A percentile compares a stretch with the other conserved stretches of the same genome.
Conservation (phyloP, 1,140 invertebrate genomes). For the Drosophila albomicans region DNA sequence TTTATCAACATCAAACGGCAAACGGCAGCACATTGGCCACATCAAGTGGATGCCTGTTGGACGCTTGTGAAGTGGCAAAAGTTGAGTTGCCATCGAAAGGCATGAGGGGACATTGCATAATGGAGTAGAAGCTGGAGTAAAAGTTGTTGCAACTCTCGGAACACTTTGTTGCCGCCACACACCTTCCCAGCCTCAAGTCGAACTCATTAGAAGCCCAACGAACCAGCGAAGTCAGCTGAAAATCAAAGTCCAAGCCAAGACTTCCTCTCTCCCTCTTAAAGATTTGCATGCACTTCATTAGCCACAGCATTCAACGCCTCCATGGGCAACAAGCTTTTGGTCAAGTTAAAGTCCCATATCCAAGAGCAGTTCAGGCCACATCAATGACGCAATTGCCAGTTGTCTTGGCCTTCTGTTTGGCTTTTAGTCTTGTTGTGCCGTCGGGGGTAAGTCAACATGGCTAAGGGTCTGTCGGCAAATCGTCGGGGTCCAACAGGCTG, state of each 20-base stretch:
- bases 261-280: constrained; percentile 5
- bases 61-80: constrained; percentile 55
- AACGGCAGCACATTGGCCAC: constrained; percentile 73
- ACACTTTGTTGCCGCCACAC: constrained; percentile 39
- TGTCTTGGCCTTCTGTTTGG: constrained; percentile 57
- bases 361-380: constrained; percentile 43
- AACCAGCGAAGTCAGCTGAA: constrained; percentile 35
- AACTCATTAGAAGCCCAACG: constrained; percentile 66
- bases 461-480: constrained; percentile 15
- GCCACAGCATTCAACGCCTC: constrained; percentile 62
- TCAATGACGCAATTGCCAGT: constrained; percentile 75
- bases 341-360: constrained; percentile 1
- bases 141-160: constrained; percentile 16
- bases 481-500: constrained; percentile 15
- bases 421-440: constrained; percentile 22
- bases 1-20: constrained; percentile 80
- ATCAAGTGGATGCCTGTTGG: constrained; percentile 49
- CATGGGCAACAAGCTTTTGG: constrained; percentile 17
- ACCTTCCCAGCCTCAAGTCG: constrained; percentile 58
- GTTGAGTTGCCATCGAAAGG: constrained; percentile 35
- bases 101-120: constrained; percentile 24
- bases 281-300: constrained; percentile 82
- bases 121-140: constrained; percentile 29
- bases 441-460: constrained; percentile 61
- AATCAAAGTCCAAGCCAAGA: constrained; percentile 29